Base-by-base conservation (phyloP, 2,797 vertebrate genomes). In the Chelmon rostratus region DNA sequence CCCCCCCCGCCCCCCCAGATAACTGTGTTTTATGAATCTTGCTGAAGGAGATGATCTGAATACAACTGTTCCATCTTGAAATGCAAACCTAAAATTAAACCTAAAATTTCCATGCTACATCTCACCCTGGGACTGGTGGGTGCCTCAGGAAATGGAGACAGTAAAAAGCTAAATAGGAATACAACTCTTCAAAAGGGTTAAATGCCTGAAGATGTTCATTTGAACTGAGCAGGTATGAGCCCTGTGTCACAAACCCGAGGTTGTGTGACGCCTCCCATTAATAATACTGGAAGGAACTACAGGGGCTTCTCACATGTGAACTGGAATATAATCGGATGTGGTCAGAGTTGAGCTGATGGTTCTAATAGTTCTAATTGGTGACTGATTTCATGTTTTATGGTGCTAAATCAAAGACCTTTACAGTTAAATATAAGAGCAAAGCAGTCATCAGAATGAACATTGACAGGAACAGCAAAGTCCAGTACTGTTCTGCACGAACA, bases 11-110 rank as follows among this genome's bases (percentile, higher is more conserved):
- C 61, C 68, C 10, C 31, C 70, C n/a, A 68, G 49, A 85, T 74
- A 81, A 65, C 72, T 7, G 40, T 79, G 37, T 78, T 78, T 85
- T 63, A 84, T 84, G 62, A 59, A 47, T 58, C 47, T 23, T 68
- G 66, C 76, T 76, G 59, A 83, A 76, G 18, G 57, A 70, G 61
- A 69, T 68, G 33, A 65, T 80, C 31, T 85, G 67, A 68, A 78
- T 56, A 62, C 19, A 80, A 46, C 42, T 12, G 71, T 58, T 66
- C 31, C 42, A 46, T 66, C 70, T 56, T 58, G 9, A 83, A 76
- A 89, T 46, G 53, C 61, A 86, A 84, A 82, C 57, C 72, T 58
- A 19, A 62, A 73, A 46, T 79, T 74, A 81, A 81, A 31, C 28
- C 31, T 31, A 4, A 31, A 31, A 31, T 31, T n/a, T n/a, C n/a